phyloP scores from a whole-genome alignment of 92 coral and sea anemone genomes.

The Hydrozoanthus gracilis region DNA sequence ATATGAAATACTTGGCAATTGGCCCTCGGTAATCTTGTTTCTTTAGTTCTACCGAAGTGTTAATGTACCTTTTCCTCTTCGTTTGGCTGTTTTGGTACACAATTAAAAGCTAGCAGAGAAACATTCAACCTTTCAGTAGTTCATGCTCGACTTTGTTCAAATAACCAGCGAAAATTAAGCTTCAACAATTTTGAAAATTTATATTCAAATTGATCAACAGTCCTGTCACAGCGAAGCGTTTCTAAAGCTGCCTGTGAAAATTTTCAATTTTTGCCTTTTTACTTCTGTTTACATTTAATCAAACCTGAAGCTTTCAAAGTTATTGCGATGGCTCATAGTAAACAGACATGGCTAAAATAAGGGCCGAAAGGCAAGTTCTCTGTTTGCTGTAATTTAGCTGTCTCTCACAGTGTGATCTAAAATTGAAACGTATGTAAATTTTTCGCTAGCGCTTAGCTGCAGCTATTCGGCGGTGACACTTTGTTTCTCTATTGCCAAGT shows the following conservation, averaged over 20 bases:
- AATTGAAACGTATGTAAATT: constrained; percentile 46
- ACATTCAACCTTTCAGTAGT: not conserved
- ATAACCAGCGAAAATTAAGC: constrained; percentile 7
- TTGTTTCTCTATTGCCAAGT: not conserved
- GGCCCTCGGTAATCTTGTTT: constrained; percentile 42
- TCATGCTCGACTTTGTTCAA: constrained; percentile 27
- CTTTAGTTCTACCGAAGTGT: constrained; percentile 14
- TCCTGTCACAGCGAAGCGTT: not conserved
- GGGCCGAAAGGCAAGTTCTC: constrained; percentile 16
- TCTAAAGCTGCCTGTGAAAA: constrained; percentile 14
- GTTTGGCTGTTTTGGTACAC: constrained; percentile 14
- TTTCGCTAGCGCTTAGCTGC: not conserved
- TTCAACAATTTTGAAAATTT: not conserved
- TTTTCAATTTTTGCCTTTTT: constrained; percentile 22
- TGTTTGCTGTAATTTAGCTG: constrained; percentile 38
- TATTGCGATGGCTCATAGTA: constrained; percentile 33
- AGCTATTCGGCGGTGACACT: not conserved
- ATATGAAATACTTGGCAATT: constrained; percentile 37
- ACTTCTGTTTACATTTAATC: constrained; percentile 35
- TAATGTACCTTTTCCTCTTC: constrained; percentile 10
- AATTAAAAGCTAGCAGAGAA: not conserved
- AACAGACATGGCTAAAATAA: constrained; percentile 24
- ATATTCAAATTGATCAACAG: constrained; percentile 22
- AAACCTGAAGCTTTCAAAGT: constrained; percentile 15
- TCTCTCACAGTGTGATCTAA: constrained; percentile 40